A percentile compares a stretch with the other conserved stretches of the same genome.
Conservation (phyloP, 2,113 vertebrate species). For the Tragelaphus imberbis region DNA sequence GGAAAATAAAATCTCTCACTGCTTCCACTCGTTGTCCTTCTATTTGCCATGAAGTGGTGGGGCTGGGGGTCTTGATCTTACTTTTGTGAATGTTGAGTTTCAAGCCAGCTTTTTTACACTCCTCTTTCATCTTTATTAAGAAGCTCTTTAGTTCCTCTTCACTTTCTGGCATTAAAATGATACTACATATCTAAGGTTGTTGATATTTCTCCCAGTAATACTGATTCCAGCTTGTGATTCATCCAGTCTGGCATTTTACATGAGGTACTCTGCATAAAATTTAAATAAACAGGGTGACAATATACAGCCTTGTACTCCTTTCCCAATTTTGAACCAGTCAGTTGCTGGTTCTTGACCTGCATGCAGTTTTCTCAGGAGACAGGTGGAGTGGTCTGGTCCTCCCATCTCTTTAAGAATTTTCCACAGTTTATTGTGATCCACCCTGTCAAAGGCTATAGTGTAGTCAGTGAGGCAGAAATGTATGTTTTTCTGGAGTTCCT, state of each 20-base stretch:
- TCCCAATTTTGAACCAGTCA: background rate
- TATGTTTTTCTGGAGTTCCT: background rate
- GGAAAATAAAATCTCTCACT: background rate
- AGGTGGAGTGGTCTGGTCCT: background rate
- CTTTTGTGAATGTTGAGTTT: background rate
- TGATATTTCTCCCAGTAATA: background rate
- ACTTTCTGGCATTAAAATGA: background rate
- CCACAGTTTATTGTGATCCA: background rate
- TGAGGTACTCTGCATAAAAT: background rate
- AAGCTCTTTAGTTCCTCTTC: background rate
- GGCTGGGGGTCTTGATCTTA: background rate
- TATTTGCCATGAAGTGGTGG: background rate
- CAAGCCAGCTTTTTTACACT: background rate
- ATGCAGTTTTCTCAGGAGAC: background rate
- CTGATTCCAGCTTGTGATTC: background rate
- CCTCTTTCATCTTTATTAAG: background rate
- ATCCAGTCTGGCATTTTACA: background rate
- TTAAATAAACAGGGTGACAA: background rate
- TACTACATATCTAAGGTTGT: background rate
- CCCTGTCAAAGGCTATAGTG: background rate
- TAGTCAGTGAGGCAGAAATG: background rate
- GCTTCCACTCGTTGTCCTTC: background rate
- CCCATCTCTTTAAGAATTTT: background rate
- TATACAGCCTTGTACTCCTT: background rate
- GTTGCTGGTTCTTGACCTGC: background rate